Conservation (phyloP, 1,140 invertebrate species). For the Drosophila rhopaloa region DNA sequence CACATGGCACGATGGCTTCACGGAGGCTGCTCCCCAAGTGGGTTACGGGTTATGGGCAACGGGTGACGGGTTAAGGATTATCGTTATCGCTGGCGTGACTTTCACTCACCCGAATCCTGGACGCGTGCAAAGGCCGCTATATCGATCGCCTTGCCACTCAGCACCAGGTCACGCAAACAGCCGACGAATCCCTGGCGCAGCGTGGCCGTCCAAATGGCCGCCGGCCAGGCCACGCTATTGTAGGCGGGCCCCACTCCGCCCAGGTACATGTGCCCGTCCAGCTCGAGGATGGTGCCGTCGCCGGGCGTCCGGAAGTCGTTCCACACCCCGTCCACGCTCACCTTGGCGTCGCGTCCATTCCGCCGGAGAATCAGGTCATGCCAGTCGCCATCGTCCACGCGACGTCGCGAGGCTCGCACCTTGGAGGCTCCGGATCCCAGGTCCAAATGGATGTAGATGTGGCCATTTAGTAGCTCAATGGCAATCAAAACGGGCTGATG, state of each 20-base stretch:
- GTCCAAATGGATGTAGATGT: conserved; percentile 96
- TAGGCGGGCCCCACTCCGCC: conserved; percentile 93
- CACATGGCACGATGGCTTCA: conserved; percentile 93
- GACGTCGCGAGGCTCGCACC: conserved; percentile 91
- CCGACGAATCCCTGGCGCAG: conserved; percentile 97
- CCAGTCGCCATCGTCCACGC: conserved; percentile 96
- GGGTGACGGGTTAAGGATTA: background rate
- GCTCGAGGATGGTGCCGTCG: conserved; percentile 92
- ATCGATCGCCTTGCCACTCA: conserved; percentile 97
- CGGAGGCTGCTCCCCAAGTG: conserved; percentile 88
- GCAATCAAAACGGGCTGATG: conserved; percentile 94
- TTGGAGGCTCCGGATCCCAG: conserved; percentile 95
- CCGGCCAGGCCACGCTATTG: conserved; percentile 90
- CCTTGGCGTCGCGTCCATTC: conserved; percentile 91
- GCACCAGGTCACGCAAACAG: conserved; percentile 95
- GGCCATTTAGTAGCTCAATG: conserved; percentile 96
- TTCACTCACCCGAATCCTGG: conserved; percentile 92
- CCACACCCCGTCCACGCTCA: conserved; percentile 95
- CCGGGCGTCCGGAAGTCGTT: conserved; percentile 96
- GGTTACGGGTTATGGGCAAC: conserved; percentile 24
- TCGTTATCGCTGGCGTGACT: conserved; percentile 16
- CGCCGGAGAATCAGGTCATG: conserved; percentile 94
- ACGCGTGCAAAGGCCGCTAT: conserved; percentile 94
- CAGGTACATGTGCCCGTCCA: conserved; percentile 95
- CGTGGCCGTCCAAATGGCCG: conserved; percentile 95